Evolutionary conservation across 23 tunicate genomes (phyloP).

Genomic region (Styela clava): DNA sequence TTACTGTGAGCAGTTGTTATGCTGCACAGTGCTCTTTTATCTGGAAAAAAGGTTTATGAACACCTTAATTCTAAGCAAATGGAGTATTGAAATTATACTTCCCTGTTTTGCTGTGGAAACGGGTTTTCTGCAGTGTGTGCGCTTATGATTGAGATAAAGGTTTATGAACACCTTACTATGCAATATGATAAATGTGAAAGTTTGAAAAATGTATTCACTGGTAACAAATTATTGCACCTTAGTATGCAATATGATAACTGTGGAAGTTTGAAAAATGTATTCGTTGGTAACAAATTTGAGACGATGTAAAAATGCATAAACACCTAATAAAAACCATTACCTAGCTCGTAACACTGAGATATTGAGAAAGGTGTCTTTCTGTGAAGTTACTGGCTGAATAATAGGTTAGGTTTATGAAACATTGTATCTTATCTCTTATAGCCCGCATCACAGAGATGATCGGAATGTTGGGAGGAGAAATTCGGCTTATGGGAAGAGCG

Average conservation of each 20-base stretch:
- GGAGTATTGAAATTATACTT: neutral
- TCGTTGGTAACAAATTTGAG: too few relatives aligned
- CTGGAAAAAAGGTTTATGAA: neutral
- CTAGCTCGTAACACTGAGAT: too few relatives aligned
- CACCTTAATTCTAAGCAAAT: neutral
- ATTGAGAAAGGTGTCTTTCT: too few relatives aligned
- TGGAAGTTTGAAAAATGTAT: too few relatives aligned
- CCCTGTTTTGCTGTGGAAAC: neutral
- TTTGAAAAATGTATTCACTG: too few relatives aligned
- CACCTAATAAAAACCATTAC: too few relatives aligned
- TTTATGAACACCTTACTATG: conserved; percentile 4
- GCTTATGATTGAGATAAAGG: neutral
- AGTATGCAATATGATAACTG: too few relatives aligned
- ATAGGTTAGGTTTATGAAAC: conserved; percentile 7
- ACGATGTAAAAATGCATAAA: too few relatives aligned
- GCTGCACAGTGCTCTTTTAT: neutral
- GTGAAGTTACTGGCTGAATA: neutral
- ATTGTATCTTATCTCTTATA: conserved; percentile 32
- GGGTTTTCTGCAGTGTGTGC: neutral
- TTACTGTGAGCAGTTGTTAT: neutral
- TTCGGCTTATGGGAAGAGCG: conserved; percentile 42
- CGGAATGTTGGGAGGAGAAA: conserved; percentile 63
- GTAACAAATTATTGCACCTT: too few relatives aligned
- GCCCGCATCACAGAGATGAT: conserved; percentile 58
- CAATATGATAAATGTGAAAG: too few relatives aligned